These are phyloP conservation scores for Chrysotoxum bicinctum DNA, from an alignment of 2,888 invertebrate genomes.

Conservation along the genomic window DNA sequence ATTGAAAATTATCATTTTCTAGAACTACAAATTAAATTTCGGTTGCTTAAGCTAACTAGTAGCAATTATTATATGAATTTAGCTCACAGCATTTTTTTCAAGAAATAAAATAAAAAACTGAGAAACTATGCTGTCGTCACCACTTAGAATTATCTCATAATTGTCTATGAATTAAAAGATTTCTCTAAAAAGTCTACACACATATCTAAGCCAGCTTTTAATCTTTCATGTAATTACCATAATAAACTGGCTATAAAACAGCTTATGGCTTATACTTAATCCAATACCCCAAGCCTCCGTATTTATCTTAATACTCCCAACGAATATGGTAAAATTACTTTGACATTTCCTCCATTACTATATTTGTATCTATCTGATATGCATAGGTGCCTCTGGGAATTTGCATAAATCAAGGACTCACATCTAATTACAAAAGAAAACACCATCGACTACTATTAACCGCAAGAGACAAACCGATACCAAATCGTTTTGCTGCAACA, in stretches of 20 bases:
- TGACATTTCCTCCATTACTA: slow-evolving; percentile 67
- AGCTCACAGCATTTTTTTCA: too few species aligned
- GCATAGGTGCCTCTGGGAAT: slow-evolving; percentile 25
- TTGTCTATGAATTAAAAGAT: not conserved
- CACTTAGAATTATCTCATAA: not conserved
- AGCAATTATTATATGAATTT: too few species aligned
- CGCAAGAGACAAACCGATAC: not conserved
- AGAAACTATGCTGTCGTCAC: too few species aligned
- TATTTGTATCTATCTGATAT: not conserved
- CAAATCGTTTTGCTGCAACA: slow-evolving; percentile 25
- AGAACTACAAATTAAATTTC: too few species aligned
- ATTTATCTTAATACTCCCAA: slow-evolving; percentile 47
- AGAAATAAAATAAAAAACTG: too few species aligned
- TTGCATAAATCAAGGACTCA: slow-evolving; percentile 58
- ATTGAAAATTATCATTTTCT: too few species aligned
- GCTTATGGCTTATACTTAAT: slow-evolving; percentile 30
- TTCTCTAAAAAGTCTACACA: slow-evolving; percentile 2
- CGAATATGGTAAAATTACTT: slow-evolving; percentile 65
- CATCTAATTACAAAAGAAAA: slow-evolving; percentile 49
- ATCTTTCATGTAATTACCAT: slow-evolving; percentile 3
- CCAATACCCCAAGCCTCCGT: slow-evolving; percentile 24
- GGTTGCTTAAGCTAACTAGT: too few species aligned
- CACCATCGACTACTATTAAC: not conserved
- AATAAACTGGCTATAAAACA: slow-evolving; percentile 5
- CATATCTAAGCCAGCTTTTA: not conserved